Evolutionary conservation across 2,113 vertebrate species (phyloP).

Genomic region (Phalacrocorax carbo): DNA sequence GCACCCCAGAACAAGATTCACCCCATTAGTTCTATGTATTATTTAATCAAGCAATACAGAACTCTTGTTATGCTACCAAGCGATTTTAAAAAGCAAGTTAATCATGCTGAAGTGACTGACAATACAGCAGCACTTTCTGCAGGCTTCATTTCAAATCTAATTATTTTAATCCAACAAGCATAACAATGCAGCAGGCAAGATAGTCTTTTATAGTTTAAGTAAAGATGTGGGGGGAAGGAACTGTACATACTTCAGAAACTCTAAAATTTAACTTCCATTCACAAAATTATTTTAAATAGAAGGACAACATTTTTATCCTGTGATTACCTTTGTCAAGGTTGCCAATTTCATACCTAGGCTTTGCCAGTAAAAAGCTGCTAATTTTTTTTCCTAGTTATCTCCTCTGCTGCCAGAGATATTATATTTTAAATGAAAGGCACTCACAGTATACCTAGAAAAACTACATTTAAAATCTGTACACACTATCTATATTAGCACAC

Average conservation of each 20-base stretch:
- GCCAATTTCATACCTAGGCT: background rate
- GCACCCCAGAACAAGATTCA: background rate
- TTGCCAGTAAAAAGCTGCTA: background rate
- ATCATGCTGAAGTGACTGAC: background rate
- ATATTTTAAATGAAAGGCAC: background rate
- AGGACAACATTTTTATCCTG: background rate
- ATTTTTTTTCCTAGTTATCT: background rate
- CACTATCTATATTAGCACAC: background rate
- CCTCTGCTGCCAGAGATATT: background rate
- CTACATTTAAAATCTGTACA: background rate
- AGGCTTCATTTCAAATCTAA: background rate
- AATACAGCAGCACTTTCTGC: background rate
- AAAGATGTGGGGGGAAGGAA: background rate
- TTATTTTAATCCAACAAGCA: background rate
- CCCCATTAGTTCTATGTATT: background rate
- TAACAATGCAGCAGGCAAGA: background rate
- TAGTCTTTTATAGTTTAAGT: background rate
- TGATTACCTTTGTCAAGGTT: background rate
- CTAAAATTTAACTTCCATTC: background rate
- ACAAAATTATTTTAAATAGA: constrained; percentile 1
- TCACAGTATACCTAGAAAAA: background rate
- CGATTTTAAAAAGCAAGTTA: background rate
- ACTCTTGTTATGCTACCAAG: background rate
- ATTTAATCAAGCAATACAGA: background rate
- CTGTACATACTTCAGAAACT: background rate